Evolutionary conservation across 2,113 vertebrate species (phyloP), one percentile per base, ranked within the genome.

Genomic region (Boleophthalmus pectinirostris): DNA sequence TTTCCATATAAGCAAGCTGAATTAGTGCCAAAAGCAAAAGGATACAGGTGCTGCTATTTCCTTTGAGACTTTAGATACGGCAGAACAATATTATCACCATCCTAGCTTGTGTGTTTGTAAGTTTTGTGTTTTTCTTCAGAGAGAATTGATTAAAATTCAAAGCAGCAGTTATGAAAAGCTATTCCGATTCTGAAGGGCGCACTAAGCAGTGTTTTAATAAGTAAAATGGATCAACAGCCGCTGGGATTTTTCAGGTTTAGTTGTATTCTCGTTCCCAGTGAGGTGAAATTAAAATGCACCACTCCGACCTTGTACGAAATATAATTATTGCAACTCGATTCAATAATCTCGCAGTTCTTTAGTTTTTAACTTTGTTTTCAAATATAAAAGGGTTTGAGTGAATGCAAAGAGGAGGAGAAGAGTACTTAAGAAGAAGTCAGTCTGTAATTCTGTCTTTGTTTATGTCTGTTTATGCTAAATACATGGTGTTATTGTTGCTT

Each of bases 401-500:
- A 38, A 68, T 54, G n/a, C 38, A 49, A 25, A 63, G 21, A 49
- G 11, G 4, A 73, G 33, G 60, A 60, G 20, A 71, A n/a, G 21
- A 25, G 11, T 3, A 24, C 20, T 45, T 24, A 21, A 35, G 16
- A 72, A 68, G 70, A 57, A 49, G 53, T 8, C 21, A 21, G 21
- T 69, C 60, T 77, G 58, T 81, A 70, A 7, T 64, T 20, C 71
- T 57, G 23, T 13, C 63, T 68, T 69, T 84, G 68, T 78, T 75
- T 79, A 63, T 47, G 54, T 16, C 6, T 67, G 46, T 73, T 78
- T 79, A 60, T 68, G 63, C 69, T 77, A 71, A 77, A 78, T 73
- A 81, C 81, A 83, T 61, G 69, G 54, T 72, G 79, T 77, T 69
- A 69, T 72, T 75, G 67, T 75, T 81, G 78, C 68, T 54, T 65